Conservation (phyloP, 2,888 invertebrate species). For the Agrotis segetum region DNA sequence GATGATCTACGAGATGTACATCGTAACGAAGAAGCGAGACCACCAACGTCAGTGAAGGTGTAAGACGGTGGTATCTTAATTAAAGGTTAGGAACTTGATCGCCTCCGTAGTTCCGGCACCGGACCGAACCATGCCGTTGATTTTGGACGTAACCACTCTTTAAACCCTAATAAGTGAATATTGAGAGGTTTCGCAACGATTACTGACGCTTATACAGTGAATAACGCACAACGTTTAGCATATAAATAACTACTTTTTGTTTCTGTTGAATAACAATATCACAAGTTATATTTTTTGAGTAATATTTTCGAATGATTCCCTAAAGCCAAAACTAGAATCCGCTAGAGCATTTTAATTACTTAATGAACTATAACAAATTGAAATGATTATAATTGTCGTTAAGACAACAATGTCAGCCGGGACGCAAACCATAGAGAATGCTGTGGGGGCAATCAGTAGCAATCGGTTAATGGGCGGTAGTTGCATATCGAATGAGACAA, state of each 20-base stretch:
- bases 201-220: slow-evolving; percentile 38
- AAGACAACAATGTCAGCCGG: slow-evolving; percentile 77
- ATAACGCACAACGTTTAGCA: slow-evolving; percentile 37
- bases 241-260: slow-evolving; percentile 2
- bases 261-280: background rate
- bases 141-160: slow-evolving; percentile 63
- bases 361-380: slow-evolving; percentile 80
- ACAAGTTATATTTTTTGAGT: background rate
- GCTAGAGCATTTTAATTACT: slow-evolving; percentile 75
- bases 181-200: slow-evolving; percentile 57
- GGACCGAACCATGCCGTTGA: slow-evolving; percentile 65
- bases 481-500: slow-evolving; percentile 85
- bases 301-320: background rate
- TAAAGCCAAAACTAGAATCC: slow-evolving; percentile 43
- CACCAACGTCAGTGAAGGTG: slow-evolving; percentile 74
- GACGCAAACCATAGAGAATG: slow-evolving; percentile 84
- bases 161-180: slow-evolving; percentile 56
- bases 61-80: slow-evolving; percentile 75
- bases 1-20: slow-evolving; percentile 50
- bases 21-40: slow-evolving; percentile 67
- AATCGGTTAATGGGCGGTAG: slow-evolving; percentile 81
- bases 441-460: slow-evolving; percentile 77
- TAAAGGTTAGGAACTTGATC: slow-evolving; percentile 77
- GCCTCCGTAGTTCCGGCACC: slow-evolving; percentile 79
- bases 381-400: slow-evolving; percentile 86